These are phyloP conservation scores for Sesia bembeciformis DNA, from an alignment of 2,888 invertebrate genomes.

Conservation along the genomic window DNA sequence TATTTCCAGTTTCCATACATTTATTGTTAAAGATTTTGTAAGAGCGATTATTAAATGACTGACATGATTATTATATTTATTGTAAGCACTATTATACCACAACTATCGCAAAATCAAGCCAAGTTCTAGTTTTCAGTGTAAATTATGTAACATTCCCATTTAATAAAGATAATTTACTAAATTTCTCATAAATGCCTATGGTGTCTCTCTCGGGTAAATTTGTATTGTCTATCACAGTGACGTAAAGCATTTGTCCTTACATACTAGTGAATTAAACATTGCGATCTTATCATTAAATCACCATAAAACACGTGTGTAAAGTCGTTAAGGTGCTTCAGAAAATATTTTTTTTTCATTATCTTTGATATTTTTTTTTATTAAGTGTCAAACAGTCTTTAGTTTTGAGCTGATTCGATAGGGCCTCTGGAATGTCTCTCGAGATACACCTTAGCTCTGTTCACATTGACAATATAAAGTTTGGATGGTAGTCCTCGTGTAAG, in stretches of 20 bases:
- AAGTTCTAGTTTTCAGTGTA: neutral
- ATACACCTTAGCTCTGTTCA: slow-evolving; percentile 23
- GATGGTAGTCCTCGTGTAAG: neutral
- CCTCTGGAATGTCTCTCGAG: slow-evolving; percentile 62
- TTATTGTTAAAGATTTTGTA: too few relatives aligned
- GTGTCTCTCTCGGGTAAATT: slow-evolving; percentile 58
- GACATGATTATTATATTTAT: too few relatives aligned
- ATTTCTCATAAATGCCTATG: slow-evolving; percentile 46
- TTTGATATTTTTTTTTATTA: slow-evolving; percentile 37
- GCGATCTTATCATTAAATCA: slow-evolving; percentile 68
- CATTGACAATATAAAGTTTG: neutral
- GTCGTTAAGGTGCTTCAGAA: slow-evolving; percentile 66
- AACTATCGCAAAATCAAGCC: neutral
- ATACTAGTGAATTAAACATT: slow-evolving; percentile 69
- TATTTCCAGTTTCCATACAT: neutral
- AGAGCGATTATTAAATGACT: too few relatives aligned
- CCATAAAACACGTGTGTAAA: slow-evolving; percentile 65
- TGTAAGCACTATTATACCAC: neutral
- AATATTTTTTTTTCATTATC: slow-evolving; percentile 51
- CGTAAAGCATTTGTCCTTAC: slow-evolving; percentile 72
- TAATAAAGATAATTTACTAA: slow-evolving; percentile 28
- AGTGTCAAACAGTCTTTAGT: slow-evolving; percentile 68
- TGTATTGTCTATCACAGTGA: slow-evolving; percentile 70
- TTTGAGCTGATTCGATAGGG: slow-evolving; percentile 66
- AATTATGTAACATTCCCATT: slow-evolving; percentile 27